These are phyloP conservation scores for Ctenochaetus hawaiiensis DNA, from an alignment of 2,797 vertebrate species.

Conservation along the genomic window DNA sequence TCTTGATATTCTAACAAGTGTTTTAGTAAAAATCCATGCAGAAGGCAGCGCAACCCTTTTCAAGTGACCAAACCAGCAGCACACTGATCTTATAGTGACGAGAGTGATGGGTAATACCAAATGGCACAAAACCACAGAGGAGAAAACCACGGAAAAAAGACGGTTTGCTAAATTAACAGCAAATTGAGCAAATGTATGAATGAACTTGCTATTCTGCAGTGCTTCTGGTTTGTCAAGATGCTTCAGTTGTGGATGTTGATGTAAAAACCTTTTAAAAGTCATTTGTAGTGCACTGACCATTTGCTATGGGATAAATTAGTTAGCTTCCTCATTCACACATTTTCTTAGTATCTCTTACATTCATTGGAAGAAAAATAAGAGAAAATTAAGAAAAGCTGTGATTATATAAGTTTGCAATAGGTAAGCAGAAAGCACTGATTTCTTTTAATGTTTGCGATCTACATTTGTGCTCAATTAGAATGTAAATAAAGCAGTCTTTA, in stretches of 20 bases:
- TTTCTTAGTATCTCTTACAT: background rate
- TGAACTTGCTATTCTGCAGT: background rate
- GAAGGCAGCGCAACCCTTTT: no score
- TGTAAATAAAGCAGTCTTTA: slow-evolving; percentile 6
- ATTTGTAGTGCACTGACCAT: slow-evolving; percentile 3
- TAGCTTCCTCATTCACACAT: background rate
- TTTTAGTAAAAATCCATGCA: no score
- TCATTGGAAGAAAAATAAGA: background rate
- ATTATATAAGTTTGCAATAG: background rate
- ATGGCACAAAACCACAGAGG: background rate
- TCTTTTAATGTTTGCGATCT: slow-evolving; percentile 9
- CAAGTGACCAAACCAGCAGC: no score
- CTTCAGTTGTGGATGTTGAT: background rate
- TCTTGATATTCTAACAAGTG: no score
- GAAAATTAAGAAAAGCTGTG: background rate
- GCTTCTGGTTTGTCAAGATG: background rate
- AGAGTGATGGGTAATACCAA: background rate
- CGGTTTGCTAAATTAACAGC: background rate
- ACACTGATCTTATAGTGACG: background rate
- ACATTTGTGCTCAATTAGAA: slow-evolving; percentile 8
- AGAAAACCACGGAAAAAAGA: background rate
- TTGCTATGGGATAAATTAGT: background rate
- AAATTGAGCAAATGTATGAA: background rate
- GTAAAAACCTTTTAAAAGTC: slow-evolving; percentile 4
- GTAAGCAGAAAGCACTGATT: slow-evolving; percentile 7